These are phyloP conservation scores for Brachyalestes nurse DNA, from an alignment of 2,797 vertebrate species.

Conservation along the genomic window DNA sequence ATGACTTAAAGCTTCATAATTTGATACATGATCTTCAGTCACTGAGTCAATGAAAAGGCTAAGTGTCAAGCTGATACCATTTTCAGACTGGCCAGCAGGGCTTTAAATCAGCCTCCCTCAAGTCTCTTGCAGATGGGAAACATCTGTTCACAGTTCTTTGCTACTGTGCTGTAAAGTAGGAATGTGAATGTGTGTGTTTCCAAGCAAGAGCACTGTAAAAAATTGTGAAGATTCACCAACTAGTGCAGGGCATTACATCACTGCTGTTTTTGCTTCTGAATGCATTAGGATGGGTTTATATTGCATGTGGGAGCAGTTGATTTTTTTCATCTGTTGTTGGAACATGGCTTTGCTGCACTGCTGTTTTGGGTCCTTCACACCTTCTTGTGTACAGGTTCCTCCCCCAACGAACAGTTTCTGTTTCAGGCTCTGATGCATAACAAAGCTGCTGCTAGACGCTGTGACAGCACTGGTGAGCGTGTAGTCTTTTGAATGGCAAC, in stretches of 20 bases:
- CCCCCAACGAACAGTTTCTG: slow-evolving; percentile 20
- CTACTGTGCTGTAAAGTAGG: slow-evolving; percentile 19
- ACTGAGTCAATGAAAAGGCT: slow-evolving; percentile 10
- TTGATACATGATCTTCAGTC: slow-evolving; percentile 2
- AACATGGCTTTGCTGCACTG: background rate
- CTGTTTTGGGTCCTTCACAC: background rate
- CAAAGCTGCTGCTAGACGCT: slow-evolving; percentile 1
- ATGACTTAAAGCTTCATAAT: background rate
- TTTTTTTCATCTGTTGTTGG: background rate
- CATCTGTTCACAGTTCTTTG: slow-evolving; percentile 46
- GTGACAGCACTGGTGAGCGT: background rate
- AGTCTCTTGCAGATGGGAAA: slow-evolving; percentile 52
- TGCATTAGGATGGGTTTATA: background rate
- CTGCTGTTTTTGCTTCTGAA: slow-evolving; percentile 31
- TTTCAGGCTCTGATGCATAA: slow-evolving; percentile 20
- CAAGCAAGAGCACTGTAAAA: slow-evolving; percentile 8
- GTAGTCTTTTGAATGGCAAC: slow-evolving; percentile 7
- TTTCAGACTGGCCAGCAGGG: slow-evolving; percentile 15
- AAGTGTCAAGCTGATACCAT: slow-evolving; percentile 10
- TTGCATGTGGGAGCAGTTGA: too few relatives aligned
- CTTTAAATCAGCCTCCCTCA: slow-evolving; percentile 45
- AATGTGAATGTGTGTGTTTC: slow-evolving; percentile 13
- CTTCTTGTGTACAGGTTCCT: background rate
- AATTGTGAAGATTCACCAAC: slow-evolving; percentile 13
- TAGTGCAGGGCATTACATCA: slow-evolving; percentile 40